Evolutionary conservation across 2,888 invertebrate species (phyloP), one percentile per base, ranked within the genome.

Genomic region (Brachyopa scutellaris): DNA sequence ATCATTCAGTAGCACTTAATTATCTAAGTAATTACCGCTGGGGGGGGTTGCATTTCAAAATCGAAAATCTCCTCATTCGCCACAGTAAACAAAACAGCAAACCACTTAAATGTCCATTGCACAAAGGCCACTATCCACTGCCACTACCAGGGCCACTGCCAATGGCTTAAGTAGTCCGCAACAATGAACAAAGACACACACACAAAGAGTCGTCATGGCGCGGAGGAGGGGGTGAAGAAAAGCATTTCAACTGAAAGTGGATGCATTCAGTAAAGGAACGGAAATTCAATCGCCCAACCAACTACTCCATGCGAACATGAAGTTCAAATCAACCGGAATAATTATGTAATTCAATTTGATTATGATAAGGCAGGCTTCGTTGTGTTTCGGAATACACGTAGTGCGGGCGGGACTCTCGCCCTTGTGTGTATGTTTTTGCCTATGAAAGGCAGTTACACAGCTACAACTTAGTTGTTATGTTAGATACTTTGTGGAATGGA

Each of bases 281-380:
- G 66, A 79, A 73, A 79, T 40, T 73, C 73, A 79, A 73, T 72
- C 73, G 73, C 66, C 66, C 61, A 73, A 67, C 79, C 74, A 76
- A 72, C 66, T n/a, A n/a, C n/a, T n/a, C n/a, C n/a, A n/a, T 45
- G 61, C 82, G 36, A 77, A 77, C 61, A 53, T 51, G 29, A 72
- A 77, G 72, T 77, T 76, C 82, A 82, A 82, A 82, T 82, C 82
- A 82, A 82, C 82, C 82, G 76, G 82, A 82, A 82, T 82, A 82
- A 82, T 82, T 82, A 77, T 82, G 76, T 77, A 76, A 82, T 82
- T 82, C 82, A 82, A 77, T 82, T 82, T 76, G 77, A 70, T 76
- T 82, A 77, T 77, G 82, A 82, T 76, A 76, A 76, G 76, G 82
- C 76, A 64, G 51, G 73, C 55, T n/a, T n/a, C n/a, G n/a, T n/a